phyloP scores from a whole-genome alignment of 2,113 vertebrate species.

The Hemibagrus wyckioides region DNA sequence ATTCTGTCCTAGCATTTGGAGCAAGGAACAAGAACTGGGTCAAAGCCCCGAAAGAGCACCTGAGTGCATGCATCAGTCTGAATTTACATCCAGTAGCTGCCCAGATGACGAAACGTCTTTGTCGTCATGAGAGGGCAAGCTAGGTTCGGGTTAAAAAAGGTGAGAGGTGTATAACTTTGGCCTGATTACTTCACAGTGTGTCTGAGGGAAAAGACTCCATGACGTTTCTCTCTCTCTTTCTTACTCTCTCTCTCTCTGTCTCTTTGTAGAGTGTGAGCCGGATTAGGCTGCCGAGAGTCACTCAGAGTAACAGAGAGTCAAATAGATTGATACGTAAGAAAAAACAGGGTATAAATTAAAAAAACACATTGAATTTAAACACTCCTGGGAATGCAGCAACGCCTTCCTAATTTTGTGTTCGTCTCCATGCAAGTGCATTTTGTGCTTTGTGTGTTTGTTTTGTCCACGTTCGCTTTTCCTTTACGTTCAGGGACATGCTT shows the following conservation, averaged over 20 bases:
- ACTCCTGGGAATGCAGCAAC: background rate
- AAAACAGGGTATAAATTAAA: background rate
- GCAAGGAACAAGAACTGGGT: slow-evolving; percentile 36
- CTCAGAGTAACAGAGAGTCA: background rate
- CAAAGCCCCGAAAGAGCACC: slow-evolving; percentile 6
- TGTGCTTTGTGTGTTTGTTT: background rate
- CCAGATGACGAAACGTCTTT: slow-evolving; percentile 14
- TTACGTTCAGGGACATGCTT: background rate
- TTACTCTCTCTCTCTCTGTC: too few relatives aligned
- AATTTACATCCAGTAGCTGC: background rate
- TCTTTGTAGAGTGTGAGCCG: background rate
- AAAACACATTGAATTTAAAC: background rate
- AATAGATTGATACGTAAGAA: background rate
- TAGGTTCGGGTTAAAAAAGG: background rate
- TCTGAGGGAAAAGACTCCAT: background rate
- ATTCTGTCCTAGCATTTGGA: slow-evolving; percentile 29
- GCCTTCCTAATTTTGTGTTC: background rate
- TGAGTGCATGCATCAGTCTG: background rate
- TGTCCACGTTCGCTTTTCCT: background rate
- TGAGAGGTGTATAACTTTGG: background rate
- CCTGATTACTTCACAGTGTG: slow-evolving; percentile 8
- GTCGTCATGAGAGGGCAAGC: background rate
- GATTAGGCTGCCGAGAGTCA: background rate
- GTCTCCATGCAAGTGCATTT: background rate
- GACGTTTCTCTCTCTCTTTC: background rate